Base-by-base conservation (phyloP, 37 sponge, comb jelly and placozoan species). In the Ephydatia muelleri region DNA sequence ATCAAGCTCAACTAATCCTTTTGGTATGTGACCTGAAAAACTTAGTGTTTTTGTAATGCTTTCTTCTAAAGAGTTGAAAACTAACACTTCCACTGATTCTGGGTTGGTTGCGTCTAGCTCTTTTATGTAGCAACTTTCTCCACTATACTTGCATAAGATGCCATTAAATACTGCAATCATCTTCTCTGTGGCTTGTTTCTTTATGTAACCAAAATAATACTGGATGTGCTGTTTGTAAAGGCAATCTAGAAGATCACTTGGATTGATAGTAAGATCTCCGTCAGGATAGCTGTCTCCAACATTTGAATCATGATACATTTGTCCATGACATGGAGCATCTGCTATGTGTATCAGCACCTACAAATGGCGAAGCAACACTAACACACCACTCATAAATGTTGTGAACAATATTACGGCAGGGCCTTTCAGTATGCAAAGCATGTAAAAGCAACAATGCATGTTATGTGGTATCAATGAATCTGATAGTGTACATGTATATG, bases 341-440 rank as follows among this genome's bases (percentile, higher is more conserved):
- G 94, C 94, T 76, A 93, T 87, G 73, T 93, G 94, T 22, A 93
- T 86, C 32, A 93, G 67, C 22, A 92, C 86, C 89, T 92, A 67
- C 13, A 82, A 57, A 57, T 5, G 16, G 57, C 6, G 57, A 5
- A 11, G 19, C 16, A 57, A 57, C 57, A 57, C 16, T 5, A 19
- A 21, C 16, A 57, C n/a, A n/a, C n/a, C n/a, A n/a, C n/a, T n/a
- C n/a, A n/a, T n/a, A n/a, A n/a, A n/a, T n/a, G n/a, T n/a, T n/a
- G n/a, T n/a, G n/a, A n/a, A n/a, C n/a, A n/a, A n/a, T n/a, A n/a
- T n/a, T n/a, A n/a, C n/a, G n/a, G n/a, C n/a, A n/a, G n/a, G n/a
- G n/a, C n/a, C n/a, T n/a, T n/a, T n/a, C n/a, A n/a, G n/a, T n/a
- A n/a, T n/a, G n/a, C n/a, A n/a, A n/a, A n/a, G n/a, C n/a, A 43